phyloP scores from a whole-genome alignment of 2,888 invertebrate species.

The Timandra comae region DNA sequence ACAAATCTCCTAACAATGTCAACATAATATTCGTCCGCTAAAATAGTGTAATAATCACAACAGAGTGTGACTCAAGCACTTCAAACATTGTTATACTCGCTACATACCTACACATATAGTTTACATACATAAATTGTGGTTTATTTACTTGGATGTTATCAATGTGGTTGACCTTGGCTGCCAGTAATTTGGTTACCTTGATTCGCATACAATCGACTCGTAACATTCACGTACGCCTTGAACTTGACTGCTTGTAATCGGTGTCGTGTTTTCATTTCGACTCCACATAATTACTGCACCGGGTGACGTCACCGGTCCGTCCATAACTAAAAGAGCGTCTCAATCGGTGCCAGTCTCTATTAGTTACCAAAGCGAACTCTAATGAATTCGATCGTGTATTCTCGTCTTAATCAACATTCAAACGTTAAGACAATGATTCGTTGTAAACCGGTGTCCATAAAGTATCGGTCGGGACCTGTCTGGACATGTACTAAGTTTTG shows the following conservation, averaged over 20 bases:
- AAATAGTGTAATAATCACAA: too few relatives aligned
- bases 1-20: too few relatives aligned
- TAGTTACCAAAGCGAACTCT: too few relatives aligned
- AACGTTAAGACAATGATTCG: constrained; percentile 14
- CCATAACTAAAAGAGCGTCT: too few relatives aligned
- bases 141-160: not conserved
- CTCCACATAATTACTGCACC: too few relatives aligned
- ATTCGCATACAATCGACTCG: not conserved
- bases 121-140: not conserved
- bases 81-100: too few relatives aligned
- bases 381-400: not conserved
- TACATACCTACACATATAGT: too few relatives aligned
- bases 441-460: constrained; percentile 12
- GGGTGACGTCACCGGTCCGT: too few relatives aligned
- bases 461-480: constrained; percentile 18
- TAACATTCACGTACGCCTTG: constrained; percentile 21
- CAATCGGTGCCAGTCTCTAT: too few relatives aligned
- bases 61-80: too few relatives aligned
- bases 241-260: constrained; percentile 29
- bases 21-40: too few relatives aligned
- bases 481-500: constrained; percentile 48
- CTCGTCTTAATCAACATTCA: constrained; percentile 15
- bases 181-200: constrained; percentile 1
- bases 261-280: not conserved
- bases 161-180: not conserved